Evolutionary conservation across 2,797 vertebrate genomes (phyloP).

Genomic region (Corythornis leucogaster): DNA sequence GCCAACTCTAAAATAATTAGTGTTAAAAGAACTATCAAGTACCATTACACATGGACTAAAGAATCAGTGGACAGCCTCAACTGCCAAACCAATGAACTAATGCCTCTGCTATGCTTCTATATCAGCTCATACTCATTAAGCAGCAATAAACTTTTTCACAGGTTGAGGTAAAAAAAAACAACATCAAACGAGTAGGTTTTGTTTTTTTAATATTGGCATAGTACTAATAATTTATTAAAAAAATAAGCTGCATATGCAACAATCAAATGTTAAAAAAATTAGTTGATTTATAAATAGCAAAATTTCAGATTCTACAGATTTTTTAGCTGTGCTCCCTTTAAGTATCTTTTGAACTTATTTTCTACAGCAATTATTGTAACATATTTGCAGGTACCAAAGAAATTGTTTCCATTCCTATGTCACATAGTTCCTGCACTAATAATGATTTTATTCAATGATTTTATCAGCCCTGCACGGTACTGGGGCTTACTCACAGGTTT

Average conservation of each 20-base stretch:
- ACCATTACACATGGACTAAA: neutral
- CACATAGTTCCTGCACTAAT: neutral
- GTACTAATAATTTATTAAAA: neutral
- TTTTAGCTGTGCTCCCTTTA: neutral
- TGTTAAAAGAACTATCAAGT: neutral
- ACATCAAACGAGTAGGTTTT: neutral
- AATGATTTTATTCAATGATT: neutral
- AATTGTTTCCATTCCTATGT: neutral
- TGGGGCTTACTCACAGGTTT: constrained; percentile 84
- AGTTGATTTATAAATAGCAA: neutral
- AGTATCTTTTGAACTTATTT: neutral
- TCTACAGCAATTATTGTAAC: neutral
- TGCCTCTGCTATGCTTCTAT: neutral
- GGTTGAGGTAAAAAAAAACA: neutral
- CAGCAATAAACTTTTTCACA: neutral
- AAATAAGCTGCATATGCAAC: neutral
- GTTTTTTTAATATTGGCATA: neutral
- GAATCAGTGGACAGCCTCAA: neutral
- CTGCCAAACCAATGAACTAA: neutral
- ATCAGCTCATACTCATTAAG: neutral
- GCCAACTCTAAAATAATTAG: neutral
- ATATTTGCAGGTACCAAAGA: neutral
- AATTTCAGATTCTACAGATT: neutral
- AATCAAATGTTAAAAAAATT: neutral
- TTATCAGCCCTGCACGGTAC: accelerated